Percentiles rank a stretch among this genome's conserved stretches.
These are phyloP conservation scores for Iguana delicatissima DNA, from an alignment of 2,797 vertebrate species.

Conservation along the genomic window DNA sequence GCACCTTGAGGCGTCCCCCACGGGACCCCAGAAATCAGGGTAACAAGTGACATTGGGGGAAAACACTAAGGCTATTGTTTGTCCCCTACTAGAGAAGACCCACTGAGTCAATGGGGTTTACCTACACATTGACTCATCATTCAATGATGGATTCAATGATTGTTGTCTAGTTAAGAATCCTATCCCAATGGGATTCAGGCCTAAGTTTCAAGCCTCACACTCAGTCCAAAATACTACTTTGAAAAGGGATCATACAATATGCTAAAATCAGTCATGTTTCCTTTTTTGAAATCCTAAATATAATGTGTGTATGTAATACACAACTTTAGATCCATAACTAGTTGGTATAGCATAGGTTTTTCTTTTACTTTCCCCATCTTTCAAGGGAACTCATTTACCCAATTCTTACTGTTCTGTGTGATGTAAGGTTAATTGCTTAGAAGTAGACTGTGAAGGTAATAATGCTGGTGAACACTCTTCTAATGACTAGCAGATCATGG, in stretches of 20 bases:
- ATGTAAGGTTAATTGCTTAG: slow-evolving; percentile 20
- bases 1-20: no score
- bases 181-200: no score
- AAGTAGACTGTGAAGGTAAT: not conserved
- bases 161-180: no score
- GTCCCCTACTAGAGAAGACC: no score
- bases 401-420: not conserved
- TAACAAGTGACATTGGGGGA: not conserved
- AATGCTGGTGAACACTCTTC: not conserved
- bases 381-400: slow-evolving; percentile 5
- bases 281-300: not conserved
- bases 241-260: no score
- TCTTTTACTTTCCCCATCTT: not conserved
- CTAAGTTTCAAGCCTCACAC: not conserved
- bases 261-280: not conserved
- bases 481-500: not conserved
- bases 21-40: no score
- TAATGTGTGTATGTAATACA: slow-evolving; percentile 1
- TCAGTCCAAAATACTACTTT: not conserved
- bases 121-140: no score
- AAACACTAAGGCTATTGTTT: no score
- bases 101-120: no score
- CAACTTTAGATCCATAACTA: not conserved
- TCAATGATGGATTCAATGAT: no score
- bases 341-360: not conserved